These are phyloP conservation scores for Sylvia atricapilla DNA, from an alignment of 2,113 vertebrate species.

Conservation along the genomic window DNA sequence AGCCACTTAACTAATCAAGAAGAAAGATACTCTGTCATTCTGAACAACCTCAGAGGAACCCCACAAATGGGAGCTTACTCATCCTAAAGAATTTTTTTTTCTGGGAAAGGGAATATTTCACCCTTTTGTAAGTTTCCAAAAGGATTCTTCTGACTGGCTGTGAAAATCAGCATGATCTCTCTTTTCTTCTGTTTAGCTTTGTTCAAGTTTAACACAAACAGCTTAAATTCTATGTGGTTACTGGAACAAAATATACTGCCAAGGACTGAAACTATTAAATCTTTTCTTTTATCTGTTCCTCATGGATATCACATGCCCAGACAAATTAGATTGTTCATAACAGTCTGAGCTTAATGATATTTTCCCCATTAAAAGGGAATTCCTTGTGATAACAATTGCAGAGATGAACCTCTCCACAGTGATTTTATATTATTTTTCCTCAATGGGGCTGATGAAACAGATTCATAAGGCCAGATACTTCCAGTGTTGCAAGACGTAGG, in stretches of 20 bases:
- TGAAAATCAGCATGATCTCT: constrained; percentile 31
- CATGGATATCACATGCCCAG: constrained; percentile 61
- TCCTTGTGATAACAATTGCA: background rate
- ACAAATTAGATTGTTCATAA: constrained; percentile 28
- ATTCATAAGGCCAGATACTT: background rate
- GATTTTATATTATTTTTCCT: background rate
- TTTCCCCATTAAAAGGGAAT: constrained; percentile 8
- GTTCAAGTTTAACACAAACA: constrained; percentile 44
- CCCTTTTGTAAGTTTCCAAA: background rate
- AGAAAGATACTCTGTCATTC: background rate
- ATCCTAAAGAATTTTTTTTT: background rate
- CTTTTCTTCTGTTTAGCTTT: constrained; percentile 44
- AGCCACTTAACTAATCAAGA: background rate
- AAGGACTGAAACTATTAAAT: constrained; percentile 45
- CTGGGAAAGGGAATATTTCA: background rate
- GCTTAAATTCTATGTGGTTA: constrained; percentile 51
- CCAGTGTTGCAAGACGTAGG: background rate
- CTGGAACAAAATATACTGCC: constrained; percentile 50
- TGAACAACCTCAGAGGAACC: background rate
- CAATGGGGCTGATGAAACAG: background rate
- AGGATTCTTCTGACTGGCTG: constrained; percentile 2
- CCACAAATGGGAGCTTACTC: background rate
- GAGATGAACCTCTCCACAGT: background rate
- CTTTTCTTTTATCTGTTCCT: constrained; percentile 61
- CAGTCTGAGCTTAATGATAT: constrained; percentile 14